These are phyloP conservation scores for Bombylius major DNA, from an alignment of 2,888 invertebrate species.

Conservation along the genomic window DNA sequence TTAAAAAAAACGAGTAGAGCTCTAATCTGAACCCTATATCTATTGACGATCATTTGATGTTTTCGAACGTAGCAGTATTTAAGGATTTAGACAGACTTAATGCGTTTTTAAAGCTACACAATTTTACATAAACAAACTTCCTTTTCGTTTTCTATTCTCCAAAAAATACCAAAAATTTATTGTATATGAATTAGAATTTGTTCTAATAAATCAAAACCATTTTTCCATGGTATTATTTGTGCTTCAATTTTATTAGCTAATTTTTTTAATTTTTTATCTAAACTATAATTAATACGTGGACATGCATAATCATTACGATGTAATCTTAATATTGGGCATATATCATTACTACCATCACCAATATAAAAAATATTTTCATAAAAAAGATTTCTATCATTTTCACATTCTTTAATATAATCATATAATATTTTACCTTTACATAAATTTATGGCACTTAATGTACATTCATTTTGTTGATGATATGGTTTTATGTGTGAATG, in stretches of 20 bases:
- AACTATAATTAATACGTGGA: conserved; percentile 44
- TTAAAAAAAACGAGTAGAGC: too few relatives aligned
- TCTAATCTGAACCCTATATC: too few relatives aligned
- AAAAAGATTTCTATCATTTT: conserved; percentile 29
- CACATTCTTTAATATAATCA: conserved; percentile 44
- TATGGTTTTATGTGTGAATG: conserved; percentile 54
- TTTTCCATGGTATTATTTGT: conserved; percentile 26
- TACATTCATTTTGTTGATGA: conserved; percentile 56
- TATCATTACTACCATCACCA: conserved; percentile 69
- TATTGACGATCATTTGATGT: too few relatives aligned
- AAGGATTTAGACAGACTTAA: too few relatives aligned
- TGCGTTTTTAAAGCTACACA: too few relatives aligned
- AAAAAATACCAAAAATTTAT: too few relatives aligned
- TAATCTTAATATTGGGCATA: conserved; percentile 57
- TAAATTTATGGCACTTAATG: conserved; percentile 56
- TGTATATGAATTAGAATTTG: conserved; percentile 8
- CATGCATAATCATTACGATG: conserved; percentile 49
- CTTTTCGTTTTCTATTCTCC: background rate
- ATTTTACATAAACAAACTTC: too few relatives aligned
- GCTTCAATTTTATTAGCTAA: conserved; percentile 23
- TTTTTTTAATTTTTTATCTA: conserved; percentile 27
- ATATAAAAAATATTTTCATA: conserved; percentile 51
- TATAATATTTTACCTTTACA: conserved; percentile 66
- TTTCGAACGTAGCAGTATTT: too few relatives aligned
- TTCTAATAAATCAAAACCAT: conserved; percentile 29